A percentile compares a stretch with the other conserved stretches of the same genome.
Evolutionary conservation across 2,888 invertebrate species (phyloP).

Genomic region (Saturnia pavonia): DNA sequence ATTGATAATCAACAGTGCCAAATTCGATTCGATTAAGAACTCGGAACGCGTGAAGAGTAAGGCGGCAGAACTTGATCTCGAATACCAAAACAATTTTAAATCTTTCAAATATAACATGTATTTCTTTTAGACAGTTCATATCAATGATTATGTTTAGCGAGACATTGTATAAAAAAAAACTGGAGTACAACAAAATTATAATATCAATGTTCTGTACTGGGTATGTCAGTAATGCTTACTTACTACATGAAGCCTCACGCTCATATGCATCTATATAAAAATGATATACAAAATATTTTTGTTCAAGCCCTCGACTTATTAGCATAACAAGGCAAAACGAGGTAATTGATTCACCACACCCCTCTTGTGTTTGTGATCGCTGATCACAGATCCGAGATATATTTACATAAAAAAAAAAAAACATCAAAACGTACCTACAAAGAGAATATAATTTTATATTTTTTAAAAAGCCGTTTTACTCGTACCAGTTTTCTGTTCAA

Average conservation of each 20-base stretch:
- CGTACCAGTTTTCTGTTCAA: neutral
- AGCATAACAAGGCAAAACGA: constrained; percentile 22
- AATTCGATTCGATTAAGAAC: too few relatives aligned
- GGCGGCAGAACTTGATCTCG: too few relatives aligned
- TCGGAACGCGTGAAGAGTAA: too few relatives aligned
- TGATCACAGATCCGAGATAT: constrained; percentile 16
- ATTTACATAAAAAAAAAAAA: constrained; percentile 22
- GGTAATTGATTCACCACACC: constrained; percentile 24
- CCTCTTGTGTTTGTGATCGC: constrained; percentile 19
- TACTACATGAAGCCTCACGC: constrained; percentile 4
- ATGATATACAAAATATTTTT: constrained; percentile 15
- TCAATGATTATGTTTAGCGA: neutral
- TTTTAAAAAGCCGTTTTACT: constrained; percentile 3
- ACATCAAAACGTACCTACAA: constrained; percentile 9
- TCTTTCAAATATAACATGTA: too few relatives aligned
- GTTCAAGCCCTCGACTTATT: constrained; percentile 18
- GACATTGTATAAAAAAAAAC: neutral
- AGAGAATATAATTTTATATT: constrained; percentile 8
- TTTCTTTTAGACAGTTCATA: neutral
- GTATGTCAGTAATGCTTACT: neutral
- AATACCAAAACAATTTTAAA: too few relatives aligned
- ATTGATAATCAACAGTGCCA: too few relatives aligned
- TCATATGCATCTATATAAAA: neutral
- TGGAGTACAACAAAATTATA: neutral
- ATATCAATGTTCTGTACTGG: neutral